Conservation (phyloP, 2,113 vertebrate species). For the Alligator mississippiensis region DNA sequence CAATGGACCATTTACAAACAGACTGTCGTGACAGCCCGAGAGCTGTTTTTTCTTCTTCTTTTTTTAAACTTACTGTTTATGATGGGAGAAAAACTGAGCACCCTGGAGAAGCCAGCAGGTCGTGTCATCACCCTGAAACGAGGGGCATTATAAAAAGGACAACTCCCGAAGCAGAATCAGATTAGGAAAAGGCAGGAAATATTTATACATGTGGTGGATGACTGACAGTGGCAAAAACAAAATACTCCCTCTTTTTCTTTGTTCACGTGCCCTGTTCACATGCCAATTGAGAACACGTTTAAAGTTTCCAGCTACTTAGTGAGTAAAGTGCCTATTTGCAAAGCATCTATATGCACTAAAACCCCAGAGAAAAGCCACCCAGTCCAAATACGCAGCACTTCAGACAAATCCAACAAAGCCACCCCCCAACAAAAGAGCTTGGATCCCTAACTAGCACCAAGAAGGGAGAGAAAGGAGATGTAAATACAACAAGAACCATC, state of each 20-base stretch:
- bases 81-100: not conserved
- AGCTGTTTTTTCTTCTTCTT: not conserved
- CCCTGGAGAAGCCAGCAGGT: not conserved
- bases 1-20: not conserved
- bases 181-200: not conserved
- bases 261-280: no score
- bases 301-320: not conserved
- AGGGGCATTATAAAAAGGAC: not conserved
- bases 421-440: not conserved
- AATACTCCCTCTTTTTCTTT: no score
- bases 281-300: not conserved
- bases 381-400: not conserved
- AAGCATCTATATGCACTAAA: not conserved
- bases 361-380: not conserved
- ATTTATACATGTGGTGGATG: not conserved
- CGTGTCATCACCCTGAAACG: not conserved
- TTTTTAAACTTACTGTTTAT: not conserved
- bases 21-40: accelerated
- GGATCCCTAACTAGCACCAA: not conserved
- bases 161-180: not conserved
- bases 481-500: not conserved
- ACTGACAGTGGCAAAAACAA: not conserved
- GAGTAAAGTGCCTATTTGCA: not conserved
- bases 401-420: not conserved
- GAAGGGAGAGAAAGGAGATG: not conserved